A percentile compares a stretch with the other conserved stretches of the same genome.
Conservation (phyloP, 2,888 invertebrate species). For the Ophion obscuratus region DNA sequence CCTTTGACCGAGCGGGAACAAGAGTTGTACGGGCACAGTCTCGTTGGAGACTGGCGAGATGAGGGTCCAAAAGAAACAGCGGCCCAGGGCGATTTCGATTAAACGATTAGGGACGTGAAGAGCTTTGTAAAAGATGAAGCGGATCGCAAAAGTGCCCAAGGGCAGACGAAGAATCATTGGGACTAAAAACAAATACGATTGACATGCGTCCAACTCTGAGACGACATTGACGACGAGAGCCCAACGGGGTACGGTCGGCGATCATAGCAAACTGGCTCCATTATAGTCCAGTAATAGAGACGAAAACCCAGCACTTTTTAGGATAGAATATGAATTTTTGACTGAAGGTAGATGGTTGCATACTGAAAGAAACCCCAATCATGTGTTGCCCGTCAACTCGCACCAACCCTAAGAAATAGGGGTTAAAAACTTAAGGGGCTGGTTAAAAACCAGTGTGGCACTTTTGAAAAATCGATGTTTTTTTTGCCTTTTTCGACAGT, state of each 20-base stretch:
- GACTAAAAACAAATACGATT: too few relatives aligned
- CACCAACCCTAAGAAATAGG: too few relatives aligned
- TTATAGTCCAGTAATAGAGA: neutral
- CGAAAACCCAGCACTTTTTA: too few relatives aligned
- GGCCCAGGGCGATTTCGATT: neutral
- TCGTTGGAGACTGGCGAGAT: neutral
- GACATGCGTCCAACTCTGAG: neutral
- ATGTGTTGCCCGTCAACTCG: too few relatives aligned
- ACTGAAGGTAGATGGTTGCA: too few relatives aligned
- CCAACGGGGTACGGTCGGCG: neutral
- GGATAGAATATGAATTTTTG: too few relatives aligned
- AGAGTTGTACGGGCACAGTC: neutral
- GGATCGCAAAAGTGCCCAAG: neutral
- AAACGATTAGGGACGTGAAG: neutral
- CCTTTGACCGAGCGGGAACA: slow-evolving; percentile 57
- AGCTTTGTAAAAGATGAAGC: neutral
- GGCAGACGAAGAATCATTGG: too few relatives aligned
- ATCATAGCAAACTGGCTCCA: neutral
- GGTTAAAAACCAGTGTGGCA: too few relatives aligned
- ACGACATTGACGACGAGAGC: neutral
- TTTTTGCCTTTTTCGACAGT: too few relatives aligned
- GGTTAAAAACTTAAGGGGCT: too few relatives aligned
- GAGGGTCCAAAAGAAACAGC: slow-evolving; percentile 22
- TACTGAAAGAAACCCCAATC: too few relatives aligned
- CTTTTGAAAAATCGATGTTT: too few relatives aligned